Evolutionary conservation across 2,113 vertebrate species (phyloP).

Genomic region (Zosterops lateralis): DNA sequence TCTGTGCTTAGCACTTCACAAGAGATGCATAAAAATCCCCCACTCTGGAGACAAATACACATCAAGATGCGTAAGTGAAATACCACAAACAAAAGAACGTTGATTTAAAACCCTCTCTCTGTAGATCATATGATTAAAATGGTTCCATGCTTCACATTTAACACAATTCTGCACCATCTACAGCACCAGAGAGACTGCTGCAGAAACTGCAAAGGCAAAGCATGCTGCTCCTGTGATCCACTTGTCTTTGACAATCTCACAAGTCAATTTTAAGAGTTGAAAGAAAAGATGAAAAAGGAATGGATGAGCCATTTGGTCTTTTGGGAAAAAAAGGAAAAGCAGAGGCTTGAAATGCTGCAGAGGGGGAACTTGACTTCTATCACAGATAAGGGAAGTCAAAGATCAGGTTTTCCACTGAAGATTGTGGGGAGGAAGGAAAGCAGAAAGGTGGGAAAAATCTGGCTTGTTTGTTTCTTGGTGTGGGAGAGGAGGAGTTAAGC

Average conservation of each 20-base stretch:
- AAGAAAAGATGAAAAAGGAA: background rate
- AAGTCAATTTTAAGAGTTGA: background rate
- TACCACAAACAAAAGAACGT: background rate
- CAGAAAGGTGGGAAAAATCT: background rate
- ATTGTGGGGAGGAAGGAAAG: accelerated
- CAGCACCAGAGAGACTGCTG: background rate
- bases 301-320: background rate
- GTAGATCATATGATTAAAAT: background rate
- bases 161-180: background rate
- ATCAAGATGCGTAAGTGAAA: background rate
- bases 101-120: background rate
- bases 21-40: background rate
- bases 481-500: background rate
- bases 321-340: background rate
- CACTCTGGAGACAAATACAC: background rate
- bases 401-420: background rate
- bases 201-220: background rate
- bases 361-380: background rate
- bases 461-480: background rate
- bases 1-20: background rate
- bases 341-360: background rate
- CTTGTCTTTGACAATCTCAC: background rate
- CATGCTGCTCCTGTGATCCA: background rate
- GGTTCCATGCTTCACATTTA: background rate
- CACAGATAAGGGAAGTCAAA: background rate